Conservation (phyloP, 2,888 invertebrate species). For the Drosophila mulleri region DNA sequence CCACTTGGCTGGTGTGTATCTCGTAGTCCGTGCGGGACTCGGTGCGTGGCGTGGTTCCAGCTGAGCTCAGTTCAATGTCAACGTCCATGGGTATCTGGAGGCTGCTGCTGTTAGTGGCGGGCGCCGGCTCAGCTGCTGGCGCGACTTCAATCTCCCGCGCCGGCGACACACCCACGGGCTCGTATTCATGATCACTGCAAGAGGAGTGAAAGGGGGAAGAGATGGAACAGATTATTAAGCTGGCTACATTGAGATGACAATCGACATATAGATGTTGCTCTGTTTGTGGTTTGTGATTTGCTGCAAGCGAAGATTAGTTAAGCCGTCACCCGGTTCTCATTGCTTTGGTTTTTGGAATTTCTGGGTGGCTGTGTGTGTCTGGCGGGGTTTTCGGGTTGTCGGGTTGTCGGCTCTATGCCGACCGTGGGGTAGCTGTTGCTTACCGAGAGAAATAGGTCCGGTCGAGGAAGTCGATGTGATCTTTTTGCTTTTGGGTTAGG, state of each 20-base stretch:
- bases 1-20: constrained; percentile 89
- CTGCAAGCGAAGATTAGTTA: constrained; percentile 66
- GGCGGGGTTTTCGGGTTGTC: constrained; percentile 17
- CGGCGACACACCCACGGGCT: constrained; percentile 91
- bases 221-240: neutral
- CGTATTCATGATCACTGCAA: constrained; percentile 97
- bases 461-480: constrained; percentile 82
- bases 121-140: constrained; percentile 62
- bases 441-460: constrained; percentile 84
- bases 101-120: constrained; percentile 39
- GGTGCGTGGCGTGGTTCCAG: constrained; percentile 86
- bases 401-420: constrained; percentile 17
- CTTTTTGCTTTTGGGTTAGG: constrained; percentile 74
- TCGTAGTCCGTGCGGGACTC: constrained; percentile 89
- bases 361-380: constrained; percentile 47
- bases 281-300: constrained; percentile 16
- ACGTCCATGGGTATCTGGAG: constrained; percentile 65
- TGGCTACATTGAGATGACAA: neutral
- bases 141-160: constrained; percentile 40
- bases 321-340: constrained; percentile 61
- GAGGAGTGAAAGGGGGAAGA: constrained; percentile 37
- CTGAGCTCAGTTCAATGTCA: constrained; percentile 86
- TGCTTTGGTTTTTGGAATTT: constrained; percentile 20
- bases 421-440: constrained; percentile 71
- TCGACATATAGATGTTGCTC: constrained; percentile 25